Percentiles rank a stretch among this genome's conserved stretches.
These are phyloP conservation scores for Avahi laniger DNA, from an alignment of 2,797 vertebrate genomes.

Conservation along the genomic window DNA sequence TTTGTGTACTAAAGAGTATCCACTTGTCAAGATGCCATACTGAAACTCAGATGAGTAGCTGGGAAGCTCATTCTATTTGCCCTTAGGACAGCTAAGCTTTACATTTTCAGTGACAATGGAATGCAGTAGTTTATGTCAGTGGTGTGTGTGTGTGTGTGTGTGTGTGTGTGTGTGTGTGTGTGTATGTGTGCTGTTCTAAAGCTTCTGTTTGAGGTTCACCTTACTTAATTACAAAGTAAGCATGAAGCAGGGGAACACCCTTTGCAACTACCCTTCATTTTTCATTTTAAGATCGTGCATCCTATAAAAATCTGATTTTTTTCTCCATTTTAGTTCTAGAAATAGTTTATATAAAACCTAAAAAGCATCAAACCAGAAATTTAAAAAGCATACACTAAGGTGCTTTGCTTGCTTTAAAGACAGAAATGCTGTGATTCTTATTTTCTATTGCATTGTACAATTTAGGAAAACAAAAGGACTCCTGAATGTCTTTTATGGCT, in stretches of 20 bases:
- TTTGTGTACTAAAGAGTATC: constrained; percentile 74
- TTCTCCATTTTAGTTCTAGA: not conserved
- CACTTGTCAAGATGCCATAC: constrained; percentile 74
- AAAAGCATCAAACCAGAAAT: not conserved
- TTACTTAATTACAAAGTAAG: constrained; percentile 73
- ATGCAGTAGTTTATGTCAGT: constrained; percentile 75
- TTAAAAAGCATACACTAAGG: not conserved
- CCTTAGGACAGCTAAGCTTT: constrained; percentile 73
- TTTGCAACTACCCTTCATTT: not conserved
- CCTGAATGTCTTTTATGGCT: not conserved
- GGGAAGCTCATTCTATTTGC: constrained; percentile 59
- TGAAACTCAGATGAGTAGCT: constrained; percentile 73
- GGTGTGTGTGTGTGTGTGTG: constrained; percentile 44
- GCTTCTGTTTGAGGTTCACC: constrained; percentile 74
- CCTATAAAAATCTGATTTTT: not conserved
- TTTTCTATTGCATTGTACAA: constrained; percentile 5
- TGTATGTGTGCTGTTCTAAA: constrained; percentile 37
- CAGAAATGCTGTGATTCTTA: not conserved
- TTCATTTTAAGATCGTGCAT: constrained; percentile 19
- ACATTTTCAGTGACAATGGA: constrained; percentile 71
- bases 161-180: constrained; percentile 14
- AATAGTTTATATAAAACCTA: not conserved
- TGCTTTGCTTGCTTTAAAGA: not conserved
- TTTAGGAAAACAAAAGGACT: not conserved
- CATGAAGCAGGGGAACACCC: not conserved